Evolutionary conservation across 2,888 invertebrate genomes (phyloP).

Genomic region (Smittia aterrima): DNA sequence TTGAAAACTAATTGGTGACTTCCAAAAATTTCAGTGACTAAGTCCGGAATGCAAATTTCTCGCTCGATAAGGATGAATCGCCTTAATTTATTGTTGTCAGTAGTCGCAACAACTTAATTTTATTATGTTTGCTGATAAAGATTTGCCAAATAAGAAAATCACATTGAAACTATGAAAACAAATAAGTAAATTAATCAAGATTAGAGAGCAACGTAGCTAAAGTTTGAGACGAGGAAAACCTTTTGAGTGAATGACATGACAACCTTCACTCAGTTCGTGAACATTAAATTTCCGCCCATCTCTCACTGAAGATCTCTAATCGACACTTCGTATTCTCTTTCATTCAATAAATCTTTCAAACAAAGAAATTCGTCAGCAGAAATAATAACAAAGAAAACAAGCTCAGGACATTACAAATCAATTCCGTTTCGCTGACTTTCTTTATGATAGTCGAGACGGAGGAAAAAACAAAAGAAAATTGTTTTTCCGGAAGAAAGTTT

Average conservation of each 20-base stretch:
- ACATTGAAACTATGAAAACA: too few species aligned
- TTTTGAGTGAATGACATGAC: too few species aligned
- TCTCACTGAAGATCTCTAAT: too few species aligned
- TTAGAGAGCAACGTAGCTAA: too few species aligned
- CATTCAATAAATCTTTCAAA: not conserved
- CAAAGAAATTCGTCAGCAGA: not conserved
- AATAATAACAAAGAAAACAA: not conserved
- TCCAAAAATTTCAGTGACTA: too few species aligned
- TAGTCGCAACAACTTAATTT: not conserved
- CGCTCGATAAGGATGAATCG: not conserved
- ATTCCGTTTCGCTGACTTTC: not conserved
- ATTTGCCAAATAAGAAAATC: too few species aligned
- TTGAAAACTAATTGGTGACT: too few species aligned
- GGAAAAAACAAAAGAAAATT: not conserved
- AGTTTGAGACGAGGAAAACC: too few species aligned
- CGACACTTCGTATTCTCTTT: not conserved
- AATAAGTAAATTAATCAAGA: too few species aligned
- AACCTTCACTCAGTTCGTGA: too few species aligned
- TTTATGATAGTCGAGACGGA: not conserved
- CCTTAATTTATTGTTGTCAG: not conserved
- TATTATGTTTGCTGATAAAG: not conserved
- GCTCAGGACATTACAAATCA: not conserved
- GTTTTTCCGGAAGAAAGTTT: conserved; percentile 4
- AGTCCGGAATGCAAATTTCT: not conserved
- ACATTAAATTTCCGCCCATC: too few species aligned